Evolutionary conservation across 2,888 invertebrate species (phyloP).

Genomic region (Eucera pruinosa): DNA sequence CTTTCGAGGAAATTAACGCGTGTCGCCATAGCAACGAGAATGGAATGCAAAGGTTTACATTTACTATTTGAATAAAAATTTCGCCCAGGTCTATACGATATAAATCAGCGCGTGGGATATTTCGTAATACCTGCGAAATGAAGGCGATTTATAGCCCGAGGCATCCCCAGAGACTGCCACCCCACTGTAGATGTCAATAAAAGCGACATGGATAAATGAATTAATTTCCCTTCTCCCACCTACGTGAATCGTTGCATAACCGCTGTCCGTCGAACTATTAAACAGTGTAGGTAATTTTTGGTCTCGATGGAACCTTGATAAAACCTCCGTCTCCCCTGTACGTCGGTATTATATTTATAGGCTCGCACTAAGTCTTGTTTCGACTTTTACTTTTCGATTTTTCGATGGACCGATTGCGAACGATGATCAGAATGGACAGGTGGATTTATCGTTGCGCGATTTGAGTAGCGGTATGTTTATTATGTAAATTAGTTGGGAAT

Average conservation of each 20-base stretch:
- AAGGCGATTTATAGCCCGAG: constrained; percentile 25
- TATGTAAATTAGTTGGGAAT: too few species aligned
- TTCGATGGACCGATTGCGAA: not conserved
- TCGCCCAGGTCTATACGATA: too few species aligned
- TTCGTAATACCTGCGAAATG: constrained; percentile 28
- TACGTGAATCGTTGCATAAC: constrained; percentile 24
- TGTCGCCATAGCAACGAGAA: too few species aligned
- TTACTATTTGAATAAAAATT: too few species aligned
- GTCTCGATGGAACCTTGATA: not conserved
- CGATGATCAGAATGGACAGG: not conserved
- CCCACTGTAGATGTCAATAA: constrained; percentile 8
- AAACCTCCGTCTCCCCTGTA: constrained; percentile 13
- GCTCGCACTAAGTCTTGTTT: not conserved
- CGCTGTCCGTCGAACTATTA: constrained; percentile 12
- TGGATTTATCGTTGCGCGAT: too few species aligned
- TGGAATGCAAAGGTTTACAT: too few species aligned
- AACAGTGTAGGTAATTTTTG: constrained; percentile 28
- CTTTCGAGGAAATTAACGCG: too few species aligned
- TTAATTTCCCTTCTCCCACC: constrained; percentile 43
- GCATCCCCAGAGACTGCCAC: constrained; percentile 10
- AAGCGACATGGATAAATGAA: constrained; percentile 33
- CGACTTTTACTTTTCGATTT: constrained; percentile 2
- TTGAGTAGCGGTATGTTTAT: too few species aligned
- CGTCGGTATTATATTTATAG: not conserved
- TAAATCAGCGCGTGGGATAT: too few species aligned